Conservation (phyloP, 30 jellyfish, hydroid and myxozoan species). For the Pelagia noctiluca region DNA sequence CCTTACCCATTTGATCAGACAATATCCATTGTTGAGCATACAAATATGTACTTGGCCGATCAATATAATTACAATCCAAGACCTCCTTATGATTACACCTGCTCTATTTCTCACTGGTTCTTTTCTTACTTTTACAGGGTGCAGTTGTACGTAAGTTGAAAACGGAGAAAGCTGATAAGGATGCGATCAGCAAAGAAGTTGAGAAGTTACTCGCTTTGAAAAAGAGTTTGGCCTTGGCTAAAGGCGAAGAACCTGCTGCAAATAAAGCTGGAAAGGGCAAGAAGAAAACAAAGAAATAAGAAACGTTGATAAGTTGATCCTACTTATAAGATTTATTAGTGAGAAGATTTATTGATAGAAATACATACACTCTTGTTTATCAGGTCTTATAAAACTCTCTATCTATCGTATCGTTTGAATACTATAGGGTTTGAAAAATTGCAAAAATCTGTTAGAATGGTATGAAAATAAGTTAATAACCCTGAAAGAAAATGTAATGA, state of each 20-base stretch:
- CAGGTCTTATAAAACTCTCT: not conserved
- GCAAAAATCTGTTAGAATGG: not conserved
- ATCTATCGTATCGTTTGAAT: not conserved
- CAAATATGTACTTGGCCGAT: not conserved
- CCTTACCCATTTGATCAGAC: not conserved
- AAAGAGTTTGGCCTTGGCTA: slow-evolving; percentile 72
- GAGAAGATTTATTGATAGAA: not conserved
- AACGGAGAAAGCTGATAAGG: slow-evolving; percentile 78
- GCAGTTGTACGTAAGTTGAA: slow-evolving; percentile 75
- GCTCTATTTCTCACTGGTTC: not conserved
- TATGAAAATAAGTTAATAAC: too few species aligned
- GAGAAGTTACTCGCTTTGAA: slow-evolving; percentile 82
- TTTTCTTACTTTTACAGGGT: slow-evolving; percentile 59
- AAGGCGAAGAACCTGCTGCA: slow-evolving; percentile 82
- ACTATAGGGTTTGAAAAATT: not conserved
- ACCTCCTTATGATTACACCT: not conserved
- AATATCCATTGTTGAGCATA: not conserved
- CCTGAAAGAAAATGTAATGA: too few species aligned
- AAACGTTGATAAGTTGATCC: not conserved
- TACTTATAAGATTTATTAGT: not conserved
- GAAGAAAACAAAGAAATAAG: slow-evolving; percentile 44
- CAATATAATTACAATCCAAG: not conserved
- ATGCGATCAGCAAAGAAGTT: slow-evolving; percentile 70
- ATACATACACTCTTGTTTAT: not conserved
- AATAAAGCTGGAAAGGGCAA: slow-evolving; percentile 41